Conservation (phyloP, 2,888 invertebrate genomes). For the Ashinkailepas kermadecensis region DNA sequence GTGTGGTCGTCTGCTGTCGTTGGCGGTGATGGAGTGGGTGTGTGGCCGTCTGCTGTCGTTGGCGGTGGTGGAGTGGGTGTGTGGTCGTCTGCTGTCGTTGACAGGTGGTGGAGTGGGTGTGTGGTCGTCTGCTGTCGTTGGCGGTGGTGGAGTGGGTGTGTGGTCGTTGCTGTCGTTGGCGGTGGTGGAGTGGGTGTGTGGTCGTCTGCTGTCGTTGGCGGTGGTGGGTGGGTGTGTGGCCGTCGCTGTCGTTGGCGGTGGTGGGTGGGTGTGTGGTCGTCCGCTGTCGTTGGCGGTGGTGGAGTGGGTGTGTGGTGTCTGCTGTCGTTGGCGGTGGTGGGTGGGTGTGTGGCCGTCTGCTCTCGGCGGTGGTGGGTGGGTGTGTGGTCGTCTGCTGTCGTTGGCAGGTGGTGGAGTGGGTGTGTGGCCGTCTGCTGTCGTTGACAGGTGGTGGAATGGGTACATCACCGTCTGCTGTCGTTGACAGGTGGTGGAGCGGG, state of each 20-base stretch:
- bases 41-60: neutral
- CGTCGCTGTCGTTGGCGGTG: neutral
- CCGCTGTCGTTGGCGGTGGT: neutral
- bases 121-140: neutral
- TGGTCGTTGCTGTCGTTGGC: no score
- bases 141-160: neutral
- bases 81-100: neutral
- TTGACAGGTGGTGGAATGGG: neutral
- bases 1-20: no score
- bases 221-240: neutral
- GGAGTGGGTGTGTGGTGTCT: no score
- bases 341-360: no score
- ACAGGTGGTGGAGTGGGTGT: neutral
- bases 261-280: neutral
- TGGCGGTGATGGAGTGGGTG: no score
- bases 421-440: neutral
- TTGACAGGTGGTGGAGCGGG: neutral
- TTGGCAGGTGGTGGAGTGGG: no score
- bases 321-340: no score
- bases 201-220: neutral
- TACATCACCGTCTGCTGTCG: neutral
- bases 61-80: neutral
- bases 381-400: no score
- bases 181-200: no score
- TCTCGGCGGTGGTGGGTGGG: no score